Conservation (phyloP, 2,888 invertebrate species). For the Leptinotarsa haldemani region DNA sequence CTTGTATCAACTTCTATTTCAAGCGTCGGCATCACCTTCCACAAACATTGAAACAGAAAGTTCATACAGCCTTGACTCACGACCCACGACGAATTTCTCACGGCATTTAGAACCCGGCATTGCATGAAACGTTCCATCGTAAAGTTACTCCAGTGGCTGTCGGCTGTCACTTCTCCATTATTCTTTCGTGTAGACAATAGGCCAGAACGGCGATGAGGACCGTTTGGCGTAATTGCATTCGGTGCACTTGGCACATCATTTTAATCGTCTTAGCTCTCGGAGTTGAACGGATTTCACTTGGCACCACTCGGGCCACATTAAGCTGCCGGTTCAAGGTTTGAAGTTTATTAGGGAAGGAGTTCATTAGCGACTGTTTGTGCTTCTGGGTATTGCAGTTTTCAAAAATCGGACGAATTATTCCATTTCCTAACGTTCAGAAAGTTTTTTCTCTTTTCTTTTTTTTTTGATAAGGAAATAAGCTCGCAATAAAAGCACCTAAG, state of each 20-base stretch:
- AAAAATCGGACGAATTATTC: neutral
- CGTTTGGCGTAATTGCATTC: constrained; percentile 33
- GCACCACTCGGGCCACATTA: constrained; percentile 3
- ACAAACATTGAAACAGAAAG: neutral
- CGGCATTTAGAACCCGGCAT: constrained; percentile 19
- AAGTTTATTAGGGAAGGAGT: neutral
- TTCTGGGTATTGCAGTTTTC: neutral
- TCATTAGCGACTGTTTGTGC: neutral
- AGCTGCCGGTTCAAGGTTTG: constrained; percentile 1
- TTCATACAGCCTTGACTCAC: neutral
- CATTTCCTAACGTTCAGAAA: too few relatives aligned
- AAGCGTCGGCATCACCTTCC: too few relatives aligned
- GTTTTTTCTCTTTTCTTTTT: too few relatives aligned
- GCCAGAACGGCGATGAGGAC: constrained; percentile 28
- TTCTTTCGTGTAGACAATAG: constrained; percentile 18
- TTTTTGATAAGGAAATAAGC: too few relatives aligned
- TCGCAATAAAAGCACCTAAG: too few relatives aligned
- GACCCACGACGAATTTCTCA: constrained; percentile 9
- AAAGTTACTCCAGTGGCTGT: constrained; percentile 26
- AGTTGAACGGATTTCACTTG: constrained; percentile 21
- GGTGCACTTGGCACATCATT: constrained; percentile 32
- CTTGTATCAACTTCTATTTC: too few relatives aligned
- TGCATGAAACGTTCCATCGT: constrained; percentile 29
- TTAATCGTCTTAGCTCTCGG: constrained; percentile 19
- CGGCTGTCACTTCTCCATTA: constrained; percentile 29